phyloP scores from a whole-genome alignment of 2,113 vertebrate genomes.

The Irena cyanogastra region DNA sequence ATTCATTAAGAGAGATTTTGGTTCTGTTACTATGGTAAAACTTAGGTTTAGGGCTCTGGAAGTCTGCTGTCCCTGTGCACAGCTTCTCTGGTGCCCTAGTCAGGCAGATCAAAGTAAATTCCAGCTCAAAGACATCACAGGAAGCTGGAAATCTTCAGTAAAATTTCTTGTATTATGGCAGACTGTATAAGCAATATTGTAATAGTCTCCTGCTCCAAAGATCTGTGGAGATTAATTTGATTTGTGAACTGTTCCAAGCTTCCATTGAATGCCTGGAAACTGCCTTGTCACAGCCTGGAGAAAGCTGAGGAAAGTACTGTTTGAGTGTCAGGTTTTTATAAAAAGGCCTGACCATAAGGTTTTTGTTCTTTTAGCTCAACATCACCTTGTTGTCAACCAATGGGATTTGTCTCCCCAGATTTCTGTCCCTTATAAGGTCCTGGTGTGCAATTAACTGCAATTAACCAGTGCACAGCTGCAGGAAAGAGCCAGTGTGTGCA shows the following conservation, averaged over 20 bases:
- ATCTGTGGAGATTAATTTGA: not conserved
- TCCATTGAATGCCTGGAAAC: not conserved
- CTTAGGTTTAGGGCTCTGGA: not conserved
- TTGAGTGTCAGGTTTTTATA: not conserved
- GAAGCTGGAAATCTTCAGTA: not conserved
- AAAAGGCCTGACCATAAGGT: not conserved
- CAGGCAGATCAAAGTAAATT: not conserved
- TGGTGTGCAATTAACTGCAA: not conserved
- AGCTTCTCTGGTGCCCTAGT: not conserved
- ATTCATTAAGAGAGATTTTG: not conserved
- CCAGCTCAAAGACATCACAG: not conserved
- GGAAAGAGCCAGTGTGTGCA: not conserved
- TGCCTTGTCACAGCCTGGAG: not conserved
- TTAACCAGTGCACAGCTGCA: not conserved
- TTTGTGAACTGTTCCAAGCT: not conserved
- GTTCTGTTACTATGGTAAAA: not conserved
- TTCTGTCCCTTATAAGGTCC: not conserved
- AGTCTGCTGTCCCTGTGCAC: not conserved
- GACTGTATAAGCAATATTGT: not conserved
- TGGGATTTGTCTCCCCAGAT: not conserved
- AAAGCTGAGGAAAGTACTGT: not conserved
- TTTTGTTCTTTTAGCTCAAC: not conserved
- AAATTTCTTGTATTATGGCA: not conserved
- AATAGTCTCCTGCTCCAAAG: not conserved
- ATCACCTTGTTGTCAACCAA: not conserved